Percentiles rank a stretch among this genome's conserved stretches.
Evolutionary conservation across 2,113 vertebrate species (phyloP).

Genomic region (Shinisaurus crocodilurus): DNA sequence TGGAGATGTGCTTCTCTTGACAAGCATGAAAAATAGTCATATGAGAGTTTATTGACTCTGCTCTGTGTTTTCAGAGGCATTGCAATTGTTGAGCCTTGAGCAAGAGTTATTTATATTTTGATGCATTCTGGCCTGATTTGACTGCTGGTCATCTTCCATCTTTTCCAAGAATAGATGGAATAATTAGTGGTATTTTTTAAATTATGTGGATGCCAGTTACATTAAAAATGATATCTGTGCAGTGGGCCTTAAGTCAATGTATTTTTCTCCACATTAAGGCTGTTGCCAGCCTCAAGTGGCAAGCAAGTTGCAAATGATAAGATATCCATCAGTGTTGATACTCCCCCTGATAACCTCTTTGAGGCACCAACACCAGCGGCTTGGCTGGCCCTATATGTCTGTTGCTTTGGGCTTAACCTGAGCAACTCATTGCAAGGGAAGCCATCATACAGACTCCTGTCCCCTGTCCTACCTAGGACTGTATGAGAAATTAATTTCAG

Average conservation of each 20-base stretch:
- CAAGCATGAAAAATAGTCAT: constrained; percentile 58
- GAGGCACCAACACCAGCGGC: too few species aligned
- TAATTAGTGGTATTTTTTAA: background rate
- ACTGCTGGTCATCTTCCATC: background rate
- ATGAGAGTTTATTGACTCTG: constrained; percentile 46
- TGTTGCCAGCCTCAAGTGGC: background rate
- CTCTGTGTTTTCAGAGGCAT: constrained; percentile 37
- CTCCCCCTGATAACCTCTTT: background rate
- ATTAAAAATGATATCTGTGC: background rate
- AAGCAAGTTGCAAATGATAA: background rate
- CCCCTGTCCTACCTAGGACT: background rate
- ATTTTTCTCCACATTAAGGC: background rate
- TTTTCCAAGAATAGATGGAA: background rate
- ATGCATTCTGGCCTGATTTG: constrained; percentile 18
- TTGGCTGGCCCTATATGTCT: background rate
- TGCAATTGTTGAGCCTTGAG: constrained; percentile 42
- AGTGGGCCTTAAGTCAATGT: background rate
- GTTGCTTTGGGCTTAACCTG: background rate
- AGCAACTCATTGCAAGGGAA: background rate
- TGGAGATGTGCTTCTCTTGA: constrained; percentile 48
- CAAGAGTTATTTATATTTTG: constrained; percentile 50
- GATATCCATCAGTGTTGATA: background rate
- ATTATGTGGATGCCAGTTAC: constrained; percentile 5
- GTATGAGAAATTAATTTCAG: too few species aligned
- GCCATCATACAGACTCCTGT: background rate